Evolutionary conservation across 2,888 invertebrate genomes (phyloP).

Genomic region (Nematopogon swammerdamellus): DNA sequence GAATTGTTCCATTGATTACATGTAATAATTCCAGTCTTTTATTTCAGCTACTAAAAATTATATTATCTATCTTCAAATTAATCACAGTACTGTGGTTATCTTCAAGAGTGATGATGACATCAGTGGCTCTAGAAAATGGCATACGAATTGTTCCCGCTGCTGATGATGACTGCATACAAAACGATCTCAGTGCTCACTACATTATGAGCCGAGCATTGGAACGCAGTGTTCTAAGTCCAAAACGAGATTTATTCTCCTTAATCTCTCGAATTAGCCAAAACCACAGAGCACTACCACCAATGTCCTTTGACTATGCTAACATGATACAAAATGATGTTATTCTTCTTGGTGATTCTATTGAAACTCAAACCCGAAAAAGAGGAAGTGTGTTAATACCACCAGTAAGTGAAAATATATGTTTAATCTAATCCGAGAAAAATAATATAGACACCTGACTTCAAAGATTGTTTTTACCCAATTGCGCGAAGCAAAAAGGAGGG

Average conservation of each 20-base stretch:
- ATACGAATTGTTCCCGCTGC: too few relatives aligned
- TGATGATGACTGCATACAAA: neutral
- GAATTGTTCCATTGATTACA: too few relatives aligned
- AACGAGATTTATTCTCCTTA: neutral
- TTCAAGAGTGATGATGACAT: too few relatives aligned
- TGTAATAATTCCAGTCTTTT: too few relatives aligned
- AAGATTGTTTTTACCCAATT: too few relatives aligned
- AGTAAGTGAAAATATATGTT: neutral
- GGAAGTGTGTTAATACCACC: constrained; percentile 14
- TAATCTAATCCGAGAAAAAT: constrained; percentile 28
- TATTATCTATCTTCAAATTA: too few relatives aligned
- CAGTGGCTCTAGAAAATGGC: too few relatives aligned
- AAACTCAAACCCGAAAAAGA: constrained; percentile 38
- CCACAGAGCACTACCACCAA: constrained; percentile 30
- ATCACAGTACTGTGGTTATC: too few relatives aligned
- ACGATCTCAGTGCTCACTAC: neutral
- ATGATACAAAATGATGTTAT: constrained; percentile 41
- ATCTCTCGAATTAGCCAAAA: constrained; percentile 15
- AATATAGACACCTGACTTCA: constrained; percentile 23
- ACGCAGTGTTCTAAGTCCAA: neutral
- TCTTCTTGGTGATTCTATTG: constrained; percentile 38
- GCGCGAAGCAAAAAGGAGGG: too few relatives aligned
- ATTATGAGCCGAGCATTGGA: neutral
- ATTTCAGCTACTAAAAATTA: too few relatives aligned
- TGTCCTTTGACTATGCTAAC: constrained; percentile 40